These are phyloP conservation scores for Teleopsis dalmanni DNA, from an alignment of 1,140 invertebrate species.

Conservation along the genomic window DNA sequence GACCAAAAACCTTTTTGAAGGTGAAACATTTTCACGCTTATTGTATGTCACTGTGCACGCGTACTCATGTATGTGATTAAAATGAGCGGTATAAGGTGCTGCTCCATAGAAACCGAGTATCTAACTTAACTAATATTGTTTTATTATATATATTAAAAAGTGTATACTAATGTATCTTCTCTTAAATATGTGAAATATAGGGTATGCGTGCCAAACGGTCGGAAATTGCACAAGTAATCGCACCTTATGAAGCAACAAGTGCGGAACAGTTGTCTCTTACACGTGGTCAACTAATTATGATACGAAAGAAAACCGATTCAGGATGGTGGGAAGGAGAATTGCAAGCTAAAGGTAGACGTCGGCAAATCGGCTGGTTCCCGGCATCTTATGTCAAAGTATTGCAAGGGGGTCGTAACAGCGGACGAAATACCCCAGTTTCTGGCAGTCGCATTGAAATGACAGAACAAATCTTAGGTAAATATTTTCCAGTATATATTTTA, in stretches of 20 bases:
- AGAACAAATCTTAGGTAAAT: conserved; percentile 47
- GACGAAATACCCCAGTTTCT: conserved; percentile 62
- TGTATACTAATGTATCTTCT: no score
- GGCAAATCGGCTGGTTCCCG: conserved; percentile 95
- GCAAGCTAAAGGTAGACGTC: conserved; percentile 90
- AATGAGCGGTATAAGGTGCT: no score
- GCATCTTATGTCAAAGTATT: conserved; percentile 91
- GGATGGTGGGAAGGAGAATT: conserved; percentile 99
- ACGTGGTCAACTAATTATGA: conserved; percentile 90
- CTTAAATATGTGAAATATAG: conserved; percentile 13
- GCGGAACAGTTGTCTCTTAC: conserved; percentile 82
- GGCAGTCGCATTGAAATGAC: conserved; percentile 46
- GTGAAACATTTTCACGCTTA: no score
- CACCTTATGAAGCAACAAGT: conserved; percentile 81
- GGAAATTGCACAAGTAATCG: conserved; percentile 83
- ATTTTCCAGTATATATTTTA: background rate
- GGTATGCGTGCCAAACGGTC: conserved; percentile 62
- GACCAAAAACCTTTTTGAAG: no score
- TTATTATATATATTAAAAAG: no score
- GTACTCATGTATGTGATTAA: no score
- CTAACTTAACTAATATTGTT: no score
- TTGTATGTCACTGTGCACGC: no score
- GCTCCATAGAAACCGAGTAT: no score
- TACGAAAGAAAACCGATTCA: conserved; percentile 90
- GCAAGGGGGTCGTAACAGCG: conserved; percentile 58